Evolutionary conservation across 2,888 invertebrate genomes (phyloP).

Genomic region (Sesamia inferens): DNA sequence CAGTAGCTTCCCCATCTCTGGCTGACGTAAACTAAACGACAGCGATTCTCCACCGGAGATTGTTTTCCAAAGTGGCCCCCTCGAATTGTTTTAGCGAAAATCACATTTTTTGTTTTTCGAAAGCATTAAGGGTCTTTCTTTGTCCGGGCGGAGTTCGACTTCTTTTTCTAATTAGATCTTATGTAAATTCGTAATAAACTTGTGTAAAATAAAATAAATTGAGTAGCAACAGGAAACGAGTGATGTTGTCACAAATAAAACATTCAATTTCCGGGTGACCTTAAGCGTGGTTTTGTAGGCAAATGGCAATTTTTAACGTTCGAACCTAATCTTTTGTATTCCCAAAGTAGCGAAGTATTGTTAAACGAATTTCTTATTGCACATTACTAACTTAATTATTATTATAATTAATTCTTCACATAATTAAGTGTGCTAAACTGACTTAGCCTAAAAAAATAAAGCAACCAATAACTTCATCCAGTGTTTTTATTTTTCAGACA

Average conservation of each 20-base stretch:
- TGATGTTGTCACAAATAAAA: constrained; percentile 57
- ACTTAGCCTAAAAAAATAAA: constrained; percentile 2
- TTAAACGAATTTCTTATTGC: constrained; percentile 1
- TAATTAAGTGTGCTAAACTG: background rate
- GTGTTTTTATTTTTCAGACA: constrained; percentile 1
- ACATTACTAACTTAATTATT: background rate
- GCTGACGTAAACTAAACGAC: constrained; percentile 71
- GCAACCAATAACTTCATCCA: background rate
- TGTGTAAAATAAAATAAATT: constrained; percentile 33
- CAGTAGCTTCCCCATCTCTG: constrained; percentile 42
- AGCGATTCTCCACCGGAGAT: constrained; percentile 66
- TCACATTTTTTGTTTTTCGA: constrained; percentile 61
- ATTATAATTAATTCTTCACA: background rate
- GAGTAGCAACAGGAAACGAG: constrained; percentile 38
- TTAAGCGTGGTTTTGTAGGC: constrained; percentile 47
- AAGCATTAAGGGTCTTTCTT: constrained; percentile 50
- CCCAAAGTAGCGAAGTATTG: constrained; percentile 1
- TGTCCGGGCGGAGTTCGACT: constrained; percentile 25
- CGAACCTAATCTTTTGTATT: constrained; percentile 42
- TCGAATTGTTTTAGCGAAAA: constrained; percentile 62
- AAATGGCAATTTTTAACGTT: constrained; percentile 61
- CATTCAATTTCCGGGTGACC: constrained; percentile 57
- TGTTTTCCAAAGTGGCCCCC: constrained; percentile 67
- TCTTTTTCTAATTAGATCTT: constrained; percentile 48
- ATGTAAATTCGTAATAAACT: constrained; percentile 32